Evolutionary conservation across 2,888 invertebrate species (phyloP).

Genomic region (Temnothorax unifasciatus): DNA sequence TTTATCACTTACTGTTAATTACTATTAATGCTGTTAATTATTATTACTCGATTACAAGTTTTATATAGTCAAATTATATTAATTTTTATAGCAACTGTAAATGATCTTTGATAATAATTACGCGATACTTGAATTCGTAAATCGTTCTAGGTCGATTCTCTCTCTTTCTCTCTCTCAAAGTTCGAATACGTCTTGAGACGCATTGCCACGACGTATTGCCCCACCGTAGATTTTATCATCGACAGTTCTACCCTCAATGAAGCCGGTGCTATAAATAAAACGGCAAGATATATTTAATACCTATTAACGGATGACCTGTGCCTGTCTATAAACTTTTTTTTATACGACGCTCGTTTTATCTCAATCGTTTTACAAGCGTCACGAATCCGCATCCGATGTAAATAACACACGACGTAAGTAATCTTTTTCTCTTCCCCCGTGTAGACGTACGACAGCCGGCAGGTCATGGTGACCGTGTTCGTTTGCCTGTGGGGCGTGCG

Average conservation of each 20-base stretch:
- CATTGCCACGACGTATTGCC: not conserved
- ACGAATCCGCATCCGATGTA: not conserved
- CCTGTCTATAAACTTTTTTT: conserved; percentile 7
- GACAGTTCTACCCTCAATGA: conserved; percentile 15
- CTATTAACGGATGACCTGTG: conserved; percentile 16
- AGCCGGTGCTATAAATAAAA: conserved; percentile 32
- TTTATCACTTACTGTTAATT: not conserved
- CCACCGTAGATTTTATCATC: conserved; percentile 6
- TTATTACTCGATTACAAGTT: not conserved
- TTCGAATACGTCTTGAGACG: not conserved
- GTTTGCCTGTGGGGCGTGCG: conserved; percentile 96
- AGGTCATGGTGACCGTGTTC: conserved; percentile 95
- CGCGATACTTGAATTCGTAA: not conserved
- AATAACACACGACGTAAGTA: not conserved
- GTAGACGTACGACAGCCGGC: conserved; percentile 94
- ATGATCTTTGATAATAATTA: not conserved
- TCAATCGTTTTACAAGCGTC: not conserved
- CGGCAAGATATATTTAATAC: conserved; percentile 23
- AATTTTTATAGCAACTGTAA: not conserved
- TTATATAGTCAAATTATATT: not conserved
- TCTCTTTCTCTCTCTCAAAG: not conserved
- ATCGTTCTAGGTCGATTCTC: not conserved
- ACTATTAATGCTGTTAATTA: not conserved
- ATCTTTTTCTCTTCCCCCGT: conserved; percentile 70
- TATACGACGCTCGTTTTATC: not conserved